These are phyloP conservation scores for Stegodyphus mimosarum DNA, from an alignment of 1,140 invertebrate genomes.

Conservation along the genomic window DNA sequence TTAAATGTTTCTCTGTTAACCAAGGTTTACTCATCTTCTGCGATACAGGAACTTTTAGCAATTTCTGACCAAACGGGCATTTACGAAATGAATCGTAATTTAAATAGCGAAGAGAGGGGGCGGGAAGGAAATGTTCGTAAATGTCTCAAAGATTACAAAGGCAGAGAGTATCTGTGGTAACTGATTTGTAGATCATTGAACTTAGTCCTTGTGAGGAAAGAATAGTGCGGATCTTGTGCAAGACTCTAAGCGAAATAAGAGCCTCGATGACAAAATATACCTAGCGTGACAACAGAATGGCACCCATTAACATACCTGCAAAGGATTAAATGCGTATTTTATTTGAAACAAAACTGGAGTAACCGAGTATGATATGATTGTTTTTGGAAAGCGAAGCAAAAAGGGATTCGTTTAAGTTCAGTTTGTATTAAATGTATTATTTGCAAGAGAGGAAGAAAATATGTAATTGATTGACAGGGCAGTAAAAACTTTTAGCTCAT, in stretches of 20 bases:
- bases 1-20: conserved; percentile 22
- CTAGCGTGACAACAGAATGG: conserved; percentile 14
- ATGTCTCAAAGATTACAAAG: neutral
- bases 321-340: conserved; percentile 9
- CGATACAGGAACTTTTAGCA: too few relatives aligned
- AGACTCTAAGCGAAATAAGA: conserved; percentile 12
- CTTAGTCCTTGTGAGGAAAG: neutral
- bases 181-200: conserved; percentile 15
- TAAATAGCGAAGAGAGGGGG: neutral
- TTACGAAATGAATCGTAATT: too few relatives aligned
- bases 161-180: neutral
- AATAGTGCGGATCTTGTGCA: conserved; percentile 9
- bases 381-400: too few relatives aligned
- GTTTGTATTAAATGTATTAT: too few relatives aligned
- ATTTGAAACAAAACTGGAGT: neutral
- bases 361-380: neutral
- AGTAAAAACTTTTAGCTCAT: too few relatives aligned
- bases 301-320: conserved; percentile 12
- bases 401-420: too few relatives aligned
- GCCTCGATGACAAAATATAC: conserved; percentile 22
- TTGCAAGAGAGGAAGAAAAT: too few relatives aligned
- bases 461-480: too few relatives aligned
- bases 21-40: neutral
- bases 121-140: neutral
- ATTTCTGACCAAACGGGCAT: too few relatives aligned